Conservation (phyloP, 1,140 invertebrate genomes). For the Drosophila ananassae region DNA sequence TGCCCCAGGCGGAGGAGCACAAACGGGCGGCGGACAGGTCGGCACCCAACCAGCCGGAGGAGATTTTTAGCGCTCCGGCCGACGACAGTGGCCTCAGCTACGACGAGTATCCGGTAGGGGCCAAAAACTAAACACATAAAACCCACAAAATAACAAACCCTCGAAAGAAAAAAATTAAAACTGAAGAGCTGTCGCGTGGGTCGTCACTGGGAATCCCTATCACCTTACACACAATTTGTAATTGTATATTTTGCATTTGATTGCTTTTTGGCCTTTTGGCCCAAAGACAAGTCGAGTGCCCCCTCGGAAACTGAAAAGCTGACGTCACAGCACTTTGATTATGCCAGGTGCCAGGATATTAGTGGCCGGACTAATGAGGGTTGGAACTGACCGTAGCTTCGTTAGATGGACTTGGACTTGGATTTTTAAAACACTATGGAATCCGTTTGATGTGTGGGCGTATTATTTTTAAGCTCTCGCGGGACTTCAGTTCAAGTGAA, state of each 20-base stretch:
- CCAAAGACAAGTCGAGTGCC: conserved; percentile 26
- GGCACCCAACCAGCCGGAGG: conserved; percentile 69
- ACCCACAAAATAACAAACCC: conserved; percentile 15
- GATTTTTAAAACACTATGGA: neutral
- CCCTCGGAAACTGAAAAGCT: conserved; percentile 10
- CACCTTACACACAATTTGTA: conserved; percentile 72
- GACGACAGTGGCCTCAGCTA: conserved; percentile 62
- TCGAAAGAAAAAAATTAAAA: conserved; percentile 2
- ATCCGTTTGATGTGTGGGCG: neutral
- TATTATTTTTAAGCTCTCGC: neutral
- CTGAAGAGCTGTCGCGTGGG: conserved; percentile 36
- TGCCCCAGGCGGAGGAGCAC: conserved; percentile 18
- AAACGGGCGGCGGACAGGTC: conserved; percentile 39
- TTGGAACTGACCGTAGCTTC: neutral
- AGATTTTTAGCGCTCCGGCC: conserved; percentile 70
- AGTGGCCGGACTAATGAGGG: conserved; percentile 28
- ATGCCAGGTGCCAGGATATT: conserved; percentile 1
- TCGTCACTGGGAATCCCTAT: conserved; percentile 43
- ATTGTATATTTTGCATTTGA: conserved; percentile 77
- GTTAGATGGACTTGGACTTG: neutral
- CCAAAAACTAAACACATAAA: conserved; percentile 3
- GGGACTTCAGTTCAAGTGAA: too few species aligned
- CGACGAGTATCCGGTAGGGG: conserved; percentile 77
- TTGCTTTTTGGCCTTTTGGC: conserved; percentile 64
- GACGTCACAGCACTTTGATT: conserved; percentile 55